Conservation (phyloP, 2,888 invertebrate species). For the Oscheius sp. region DNA sequence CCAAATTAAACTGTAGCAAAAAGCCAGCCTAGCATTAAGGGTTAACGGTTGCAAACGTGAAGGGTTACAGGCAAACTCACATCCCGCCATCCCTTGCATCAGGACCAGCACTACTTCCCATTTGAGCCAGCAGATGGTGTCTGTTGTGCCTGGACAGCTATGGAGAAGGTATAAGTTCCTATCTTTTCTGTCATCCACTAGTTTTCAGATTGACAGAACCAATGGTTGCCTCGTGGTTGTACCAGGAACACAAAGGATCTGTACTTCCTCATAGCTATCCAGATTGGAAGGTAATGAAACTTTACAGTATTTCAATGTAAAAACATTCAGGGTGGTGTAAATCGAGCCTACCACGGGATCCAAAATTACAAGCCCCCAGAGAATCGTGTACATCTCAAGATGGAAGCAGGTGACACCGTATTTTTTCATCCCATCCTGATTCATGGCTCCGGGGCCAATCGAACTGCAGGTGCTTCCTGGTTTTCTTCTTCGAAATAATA, state of each 20-base stretch:
- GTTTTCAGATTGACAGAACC: conserved; percentile 73
- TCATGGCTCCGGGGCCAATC: conserved; percentile 87
- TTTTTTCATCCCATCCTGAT: conserved; percentile 87
- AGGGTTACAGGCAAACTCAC: conserved; percentile 62
- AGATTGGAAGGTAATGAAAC: conserved; percentile 76
- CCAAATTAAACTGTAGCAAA: too few species aligned
- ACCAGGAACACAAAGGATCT: conserved; percentile 81
- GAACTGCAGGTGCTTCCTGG: conserved; percentile 77
- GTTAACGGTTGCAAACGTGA: too few species aligned
- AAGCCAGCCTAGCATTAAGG: too few species aligned
- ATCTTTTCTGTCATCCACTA: too few species aligned
- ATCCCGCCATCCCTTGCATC: conserved; percentile 76
- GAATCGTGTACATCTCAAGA: conserved; percentile 79
- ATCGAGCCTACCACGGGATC: conserved; percentile 83
- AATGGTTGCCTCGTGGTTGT: conserved; percentile 87
- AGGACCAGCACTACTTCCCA: conserved; percentile 89
- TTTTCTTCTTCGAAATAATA: not conserved
- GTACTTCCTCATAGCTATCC: conserved; percentile 83
- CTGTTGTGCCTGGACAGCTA: conserved; percentile 88
- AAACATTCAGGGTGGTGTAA: conserved; percentile 77
- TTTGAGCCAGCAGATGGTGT: conserved; percentile 86
- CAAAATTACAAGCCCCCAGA: conserved; percentile 77
- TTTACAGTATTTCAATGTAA: too few species aligned
- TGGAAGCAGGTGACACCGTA: conserved; percentile 87
- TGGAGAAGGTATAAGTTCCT: conserved; percentile 79